phyloP scores from a whole-genome alignment of 2,888 invertebrate genomes.

The Acleris sparsana region DNA sequence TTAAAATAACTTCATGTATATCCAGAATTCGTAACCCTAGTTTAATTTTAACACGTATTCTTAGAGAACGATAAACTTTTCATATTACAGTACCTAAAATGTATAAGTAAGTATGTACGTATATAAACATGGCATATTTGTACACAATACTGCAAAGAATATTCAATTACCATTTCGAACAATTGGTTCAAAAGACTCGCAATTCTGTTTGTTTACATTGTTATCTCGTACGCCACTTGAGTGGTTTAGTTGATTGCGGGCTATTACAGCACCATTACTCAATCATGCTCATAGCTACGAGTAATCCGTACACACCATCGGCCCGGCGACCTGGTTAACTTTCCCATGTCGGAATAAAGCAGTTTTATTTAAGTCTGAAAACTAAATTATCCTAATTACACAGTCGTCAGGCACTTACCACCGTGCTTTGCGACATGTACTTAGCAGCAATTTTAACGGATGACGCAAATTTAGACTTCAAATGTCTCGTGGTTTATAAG shows the following conservation, averaged over 20 bases:
- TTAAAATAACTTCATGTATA: no score
- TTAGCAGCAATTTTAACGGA: background rate
- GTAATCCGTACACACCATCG: background rate
- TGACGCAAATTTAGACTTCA: constrained; percentile 7
- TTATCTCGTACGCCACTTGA: constrained; percentile 12
- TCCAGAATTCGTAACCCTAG: no score
- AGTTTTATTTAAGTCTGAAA: no score
- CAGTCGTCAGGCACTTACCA: background rate
- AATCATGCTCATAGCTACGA: background rate
- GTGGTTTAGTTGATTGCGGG: constrained; percentile 10
- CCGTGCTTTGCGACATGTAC: background rate
- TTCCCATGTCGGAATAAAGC: no score
- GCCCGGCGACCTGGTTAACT: background rate
- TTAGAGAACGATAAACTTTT: no score
- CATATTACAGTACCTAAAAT: no score
- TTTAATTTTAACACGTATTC: no score
- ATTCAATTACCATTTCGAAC: constrained; percentile 28
- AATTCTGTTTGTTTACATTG: constrained; percentile 31
- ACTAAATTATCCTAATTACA: background rate
- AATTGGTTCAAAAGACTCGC: constrained; percentile 9
- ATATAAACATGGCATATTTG: no score
- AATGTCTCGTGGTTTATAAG: background rate
- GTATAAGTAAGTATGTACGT: no score
- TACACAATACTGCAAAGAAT: background rate
- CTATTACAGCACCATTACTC: constrained; percentile 24